A percentile compares a stretch with the other conserved stretches of the same genome.
These are phyloP conservation scores for Microcebus jonahi DNA, from an alignment of 2,113 vertebrate species.

Conservation along the genomic window DNA sequence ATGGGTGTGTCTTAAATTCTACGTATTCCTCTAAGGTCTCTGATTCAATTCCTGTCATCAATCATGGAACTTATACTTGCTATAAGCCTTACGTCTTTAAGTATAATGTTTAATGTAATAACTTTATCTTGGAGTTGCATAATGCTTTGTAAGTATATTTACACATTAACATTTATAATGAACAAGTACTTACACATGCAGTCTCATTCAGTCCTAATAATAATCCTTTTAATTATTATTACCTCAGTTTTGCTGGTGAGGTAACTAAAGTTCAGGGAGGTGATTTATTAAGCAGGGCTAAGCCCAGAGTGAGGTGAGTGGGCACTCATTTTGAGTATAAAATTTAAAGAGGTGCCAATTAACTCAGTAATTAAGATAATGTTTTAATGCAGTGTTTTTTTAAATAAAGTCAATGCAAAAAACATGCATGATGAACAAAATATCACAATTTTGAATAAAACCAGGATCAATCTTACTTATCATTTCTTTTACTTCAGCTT, in stretches of 20 bases:
- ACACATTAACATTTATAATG: neutral
- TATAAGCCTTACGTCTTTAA: slow-evolving; percentile 15
- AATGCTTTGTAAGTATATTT: neutral
- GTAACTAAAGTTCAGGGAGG: neutral
- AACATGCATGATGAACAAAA: neutral
- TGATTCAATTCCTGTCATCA: slow-evolving; percentile 34
- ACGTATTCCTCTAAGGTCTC: neutral
- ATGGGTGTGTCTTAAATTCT: neutral
- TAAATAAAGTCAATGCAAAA: neutral
- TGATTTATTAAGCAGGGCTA: neutral
- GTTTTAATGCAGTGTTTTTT: neutral
- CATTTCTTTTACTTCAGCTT: neutral
- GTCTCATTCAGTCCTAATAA: neutral
- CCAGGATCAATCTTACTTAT: neutral
- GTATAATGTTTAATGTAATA: slow-evolving; percentile 55
- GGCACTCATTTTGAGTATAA: neutral
- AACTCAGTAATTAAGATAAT: neutral
- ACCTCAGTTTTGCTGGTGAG: neutral
- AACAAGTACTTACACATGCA: neutral
- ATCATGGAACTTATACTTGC: neutral
- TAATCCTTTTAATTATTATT: neutral
- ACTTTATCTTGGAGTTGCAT: slow-evolving; percentile 5
- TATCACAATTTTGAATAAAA: neutral
- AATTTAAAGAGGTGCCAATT: neutral
- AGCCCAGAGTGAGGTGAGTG: neutral